Evolutionary conservation across 2,797 vertebrate genomes (phyloP).

Genomic region (Petrocephalus schoutedeni): DNA sequence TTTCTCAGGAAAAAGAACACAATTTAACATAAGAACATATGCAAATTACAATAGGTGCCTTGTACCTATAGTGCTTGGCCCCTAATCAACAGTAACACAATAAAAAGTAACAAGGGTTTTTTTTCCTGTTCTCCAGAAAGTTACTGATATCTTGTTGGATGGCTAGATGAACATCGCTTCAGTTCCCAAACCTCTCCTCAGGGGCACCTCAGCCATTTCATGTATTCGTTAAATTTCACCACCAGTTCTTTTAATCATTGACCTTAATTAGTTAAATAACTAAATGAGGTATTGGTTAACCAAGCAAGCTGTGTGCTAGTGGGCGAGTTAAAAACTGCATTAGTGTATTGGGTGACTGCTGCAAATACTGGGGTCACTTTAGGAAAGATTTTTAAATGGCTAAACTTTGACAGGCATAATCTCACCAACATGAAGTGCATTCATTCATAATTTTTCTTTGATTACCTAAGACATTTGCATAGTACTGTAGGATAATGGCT

Average conservation of each 20-base stretch:
- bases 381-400: background rate
- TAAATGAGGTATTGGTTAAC: background rate
- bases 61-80: background rate
- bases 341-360: background rate
- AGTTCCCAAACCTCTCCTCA: background rate
- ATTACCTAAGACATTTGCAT: background rate
- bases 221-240: background rate
- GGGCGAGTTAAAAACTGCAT: background rate
- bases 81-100: background rate
- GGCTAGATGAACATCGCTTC: background rate
- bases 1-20: background rate
- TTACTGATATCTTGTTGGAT: background rate
- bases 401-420: too few relatives aligned
- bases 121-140: background rate
- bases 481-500: background rate
- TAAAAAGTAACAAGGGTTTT: background rate
- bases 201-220: background rate
- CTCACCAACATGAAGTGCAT: too few relatives aligned
- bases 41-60: background rate
- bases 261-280: background rate
- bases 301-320: background rate
- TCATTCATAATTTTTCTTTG: too few relatives aligned
- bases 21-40: background rate
- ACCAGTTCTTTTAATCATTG: background rate
- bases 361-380: background rate